These are phyloP conservation scores for Leucosticte australis DNA, from an alignment of 2,113 vertebrate genomes.

Conservation along the genomic window DNA sequence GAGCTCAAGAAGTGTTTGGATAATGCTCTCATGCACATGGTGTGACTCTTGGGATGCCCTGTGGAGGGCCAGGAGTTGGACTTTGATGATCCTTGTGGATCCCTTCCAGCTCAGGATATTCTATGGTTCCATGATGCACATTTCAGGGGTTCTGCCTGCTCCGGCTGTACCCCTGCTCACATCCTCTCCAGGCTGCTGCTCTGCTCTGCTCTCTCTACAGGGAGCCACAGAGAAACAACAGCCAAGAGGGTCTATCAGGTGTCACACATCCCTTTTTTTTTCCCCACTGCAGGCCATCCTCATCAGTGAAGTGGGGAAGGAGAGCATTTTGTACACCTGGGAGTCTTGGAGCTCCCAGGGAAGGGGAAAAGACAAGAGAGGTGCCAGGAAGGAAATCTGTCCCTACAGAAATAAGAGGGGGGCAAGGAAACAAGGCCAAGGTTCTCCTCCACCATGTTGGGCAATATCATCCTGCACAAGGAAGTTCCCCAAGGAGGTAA, in stretches of 20 bases:
- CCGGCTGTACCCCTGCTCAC: not conserved
- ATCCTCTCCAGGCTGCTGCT: not conserved
- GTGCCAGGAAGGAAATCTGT: not conserved
- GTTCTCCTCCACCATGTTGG: not conserved
- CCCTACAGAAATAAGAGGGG: not conserved
- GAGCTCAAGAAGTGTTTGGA: not conserved
- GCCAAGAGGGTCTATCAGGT: not conserved
- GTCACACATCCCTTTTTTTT: not conserved
- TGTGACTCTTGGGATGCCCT: not conserved
- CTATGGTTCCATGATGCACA: not conserved
- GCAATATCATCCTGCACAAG: not conserved
- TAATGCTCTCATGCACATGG: fast-evolving
- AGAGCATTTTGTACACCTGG: not conserved
- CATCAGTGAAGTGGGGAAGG: not conserved
- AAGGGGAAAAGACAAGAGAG: not conserved
- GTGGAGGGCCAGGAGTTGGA: not conserved
- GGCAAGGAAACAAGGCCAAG: not conserved
- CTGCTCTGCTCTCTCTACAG: fast-evolving
- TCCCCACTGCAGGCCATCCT: not conserved
- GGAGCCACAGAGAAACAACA: not conserved
- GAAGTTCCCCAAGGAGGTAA: not conserved
- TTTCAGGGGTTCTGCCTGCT: not conserved
- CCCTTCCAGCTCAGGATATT: not conserved
- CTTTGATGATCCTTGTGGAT: not conserved
- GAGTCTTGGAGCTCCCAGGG: not conserved